Conservation (phyloP, 2,113 vertebrate species). For the Amphiprion percula region DNA sequence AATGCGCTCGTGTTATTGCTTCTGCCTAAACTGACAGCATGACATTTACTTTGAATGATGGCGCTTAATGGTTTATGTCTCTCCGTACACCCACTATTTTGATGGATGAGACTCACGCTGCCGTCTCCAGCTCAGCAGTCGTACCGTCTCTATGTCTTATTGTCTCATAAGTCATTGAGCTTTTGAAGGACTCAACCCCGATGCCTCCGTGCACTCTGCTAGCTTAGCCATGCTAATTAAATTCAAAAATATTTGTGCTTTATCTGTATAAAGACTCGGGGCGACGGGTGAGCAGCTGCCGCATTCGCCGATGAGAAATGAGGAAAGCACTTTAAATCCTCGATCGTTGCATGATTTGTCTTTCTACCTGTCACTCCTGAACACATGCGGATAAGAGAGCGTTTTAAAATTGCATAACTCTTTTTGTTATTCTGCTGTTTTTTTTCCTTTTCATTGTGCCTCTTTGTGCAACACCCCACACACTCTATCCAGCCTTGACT, state of each 20-base stretch:
- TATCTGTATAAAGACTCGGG: not conserved
- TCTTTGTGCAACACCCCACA: constrained; percentile 12
- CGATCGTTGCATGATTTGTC: not conserved
- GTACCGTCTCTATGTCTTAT: constrained; percentile 43
- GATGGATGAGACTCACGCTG: constrained; percentile 52
- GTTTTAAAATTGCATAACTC: not conserved
- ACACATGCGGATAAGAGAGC: not conserved
- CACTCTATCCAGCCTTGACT: not conserved
- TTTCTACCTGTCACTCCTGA: not conserved
- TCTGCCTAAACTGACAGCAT: constrained; percentile 48
- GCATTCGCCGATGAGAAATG: constrained; percentile 20
- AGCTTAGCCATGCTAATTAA: not conserved
- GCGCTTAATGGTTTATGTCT: constrained; percentile 54
- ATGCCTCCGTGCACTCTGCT: not conserved
- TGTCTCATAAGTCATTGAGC: constrained; percentile 62
- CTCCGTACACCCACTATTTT: constrained; percentile 37
- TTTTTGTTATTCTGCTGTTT: not conserved
- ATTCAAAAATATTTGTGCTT: not conserved
- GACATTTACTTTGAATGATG: constrained; percentile 70
- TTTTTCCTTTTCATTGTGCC: accelerated
- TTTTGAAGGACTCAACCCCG: constrained; percentile 28
- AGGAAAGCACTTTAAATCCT: constrained; percentile 4
- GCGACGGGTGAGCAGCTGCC: constrained; percentile 24
- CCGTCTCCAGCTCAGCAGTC: constrained; percentile 31
- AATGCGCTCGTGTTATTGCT: constrained; percentile 51